phyloP scores from a whole-genome alignment of 2,888 invertebrate species.

The Clitarchus hookeri region DNA sequence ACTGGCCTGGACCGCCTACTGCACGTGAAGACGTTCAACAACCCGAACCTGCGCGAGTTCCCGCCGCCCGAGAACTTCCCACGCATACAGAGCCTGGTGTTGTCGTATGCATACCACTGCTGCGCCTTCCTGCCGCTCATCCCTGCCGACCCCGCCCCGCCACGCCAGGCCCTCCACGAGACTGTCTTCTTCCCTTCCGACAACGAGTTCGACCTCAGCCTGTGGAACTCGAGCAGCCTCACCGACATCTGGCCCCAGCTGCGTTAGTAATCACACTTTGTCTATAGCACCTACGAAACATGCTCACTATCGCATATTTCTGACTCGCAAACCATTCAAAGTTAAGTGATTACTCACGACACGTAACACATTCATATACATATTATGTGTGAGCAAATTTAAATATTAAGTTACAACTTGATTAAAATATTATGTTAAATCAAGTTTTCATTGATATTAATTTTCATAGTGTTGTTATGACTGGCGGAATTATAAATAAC shows the following conservation, averaged over 20 bases:
- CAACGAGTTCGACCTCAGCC: conserved; percentile 70
- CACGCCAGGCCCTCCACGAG: conserved; percentile 61
- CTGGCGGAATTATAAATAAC: too few species aligned
- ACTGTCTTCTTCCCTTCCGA: conserved; percentile 72
- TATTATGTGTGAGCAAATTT: too few species aligned
- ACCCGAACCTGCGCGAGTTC: conserved; percentile 83
- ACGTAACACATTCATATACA: too few species aligned
- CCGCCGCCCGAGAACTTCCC: conserved; percentile 87
- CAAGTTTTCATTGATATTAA: too few species aligned
- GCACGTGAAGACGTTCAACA: conserved; percentile 91
- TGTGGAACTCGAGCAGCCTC: conserved; percentile 75
- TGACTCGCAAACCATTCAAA: too few species aligned
- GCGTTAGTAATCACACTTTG: conserved; percentile 61
- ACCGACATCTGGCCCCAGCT: conserved; percentile 83
- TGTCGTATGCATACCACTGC: conserved; percentile 96
- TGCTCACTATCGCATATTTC: too few species aligned
- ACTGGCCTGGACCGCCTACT: conserved; percentile 77
- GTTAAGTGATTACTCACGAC: too few species aligned
- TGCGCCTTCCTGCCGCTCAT: conserved; percentile 82
- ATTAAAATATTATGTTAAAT: too few species aligned
- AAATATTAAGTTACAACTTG: too few species aligned
- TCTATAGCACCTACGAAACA: too few species aligned
- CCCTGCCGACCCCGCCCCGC: conserved; percentile 58
- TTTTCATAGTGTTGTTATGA: too few species aligned
- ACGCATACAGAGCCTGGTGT: conserved; percentile 78